Evolutionary conservation across 2,888 invertebrate species (phyloP).

Genomic region (Malacosoma neustria): DNA sequence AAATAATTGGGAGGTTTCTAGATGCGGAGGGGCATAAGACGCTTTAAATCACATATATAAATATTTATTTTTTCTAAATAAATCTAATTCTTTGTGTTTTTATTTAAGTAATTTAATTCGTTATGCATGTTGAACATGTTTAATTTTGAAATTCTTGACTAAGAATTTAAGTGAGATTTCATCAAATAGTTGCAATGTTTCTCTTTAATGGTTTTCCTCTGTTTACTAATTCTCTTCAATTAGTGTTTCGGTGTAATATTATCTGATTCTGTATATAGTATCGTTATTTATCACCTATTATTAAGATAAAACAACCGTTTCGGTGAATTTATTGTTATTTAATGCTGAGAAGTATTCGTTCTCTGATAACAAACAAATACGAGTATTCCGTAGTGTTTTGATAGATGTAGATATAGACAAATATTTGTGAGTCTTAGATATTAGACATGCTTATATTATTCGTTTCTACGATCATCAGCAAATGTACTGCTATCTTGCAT

Average conservation of each 20-base stretch:
- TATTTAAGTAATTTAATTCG: too few species aligned
- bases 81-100: too few species aligned
- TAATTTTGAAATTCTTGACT: conserved; percentile 34
- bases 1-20: conserved; percentile 59
- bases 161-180: conserved; percentile 27
- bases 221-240: conserved; percentile 11
- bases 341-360: neutral
- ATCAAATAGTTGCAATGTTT: conserved; percentile 27
- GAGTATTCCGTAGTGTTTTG: too few species aligned
- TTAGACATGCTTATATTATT: too few species aligned
- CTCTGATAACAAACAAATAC: too few species aligned
- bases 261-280: neutral
- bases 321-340: neutral
- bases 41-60: too few species aligned
- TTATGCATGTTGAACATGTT: conserved; percentile 41
- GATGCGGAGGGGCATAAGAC: conserved; percentile 28
- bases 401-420: too few species aligned
- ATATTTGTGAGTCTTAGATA: too few species aligned
- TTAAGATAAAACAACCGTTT: neutral
- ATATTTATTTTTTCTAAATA: too few species aligned
- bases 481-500: too few species aligned
- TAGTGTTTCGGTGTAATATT: neutral
- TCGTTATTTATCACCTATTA: neutral
- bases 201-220: conserved; percentile 24
- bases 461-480: too few species aligned